These are phyloP conservation scores for Drosophila persimilis DNA, from an alignment of 1,140 invertebrate species.

Conservation along the genomic window DNA sequence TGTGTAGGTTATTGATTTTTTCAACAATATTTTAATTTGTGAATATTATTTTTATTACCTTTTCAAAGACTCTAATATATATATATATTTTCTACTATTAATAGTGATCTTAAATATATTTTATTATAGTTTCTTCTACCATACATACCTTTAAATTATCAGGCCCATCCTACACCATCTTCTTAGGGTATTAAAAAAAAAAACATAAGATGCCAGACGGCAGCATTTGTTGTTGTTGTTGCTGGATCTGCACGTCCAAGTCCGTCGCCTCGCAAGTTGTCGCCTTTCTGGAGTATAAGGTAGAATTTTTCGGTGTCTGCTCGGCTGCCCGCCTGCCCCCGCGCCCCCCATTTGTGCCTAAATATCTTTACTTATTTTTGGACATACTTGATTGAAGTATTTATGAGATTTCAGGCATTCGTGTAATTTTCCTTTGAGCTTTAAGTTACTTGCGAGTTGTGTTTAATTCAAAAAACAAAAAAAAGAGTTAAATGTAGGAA, in stretches of 20 bases:
- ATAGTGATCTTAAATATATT: background rate
- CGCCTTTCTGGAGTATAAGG: constrained; percentile 41
- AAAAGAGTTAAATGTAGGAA: constrained; percentile 45
- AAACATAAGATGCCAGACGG: constrained; percentile 57
- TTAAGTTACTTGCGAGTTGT: constrained; percentile 45
- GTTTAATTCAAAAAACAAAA: constrained; percentile 12
- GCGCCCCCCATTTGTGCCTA: constrained; percentile 51
- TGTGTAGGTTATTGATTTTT: too few species aligned
- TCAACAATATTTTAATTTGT: too few species aligned
- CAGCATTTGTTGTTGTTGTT: constrained; percentile 51
- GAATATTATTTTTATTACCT: too few species aligned
- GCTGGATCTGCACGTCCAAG: constrained; percentile 19
- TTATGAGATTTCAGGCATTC: constrained; percentile 80
- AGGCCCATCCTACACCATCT: too few species aligned
- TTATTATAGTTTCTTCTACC: too few species aligned
- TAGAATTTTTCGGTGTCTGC: constrained; percentile 40
- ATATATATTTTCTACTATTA: too few species aligned
- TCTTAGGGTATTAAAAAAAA: constrained; percentile 19
- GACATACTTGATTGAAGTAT: constrained; percentile 81
- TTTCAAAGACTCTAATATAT: too few species aligned
- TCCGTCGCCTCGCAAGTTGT: constrained; percentile 37
- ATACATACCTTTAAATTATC: too few species aligned
- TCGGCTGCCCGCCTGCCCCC: background rate
- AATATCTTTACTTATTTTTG: constrained; percentile 81
- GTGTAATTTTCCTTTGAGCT: constrained; percentile 76